These are phyloP conservation scores for Girardinus metallicus DNA, from an alignment of 2,797 vertebrate genomes.

Conservation along the genomic window DNA sequence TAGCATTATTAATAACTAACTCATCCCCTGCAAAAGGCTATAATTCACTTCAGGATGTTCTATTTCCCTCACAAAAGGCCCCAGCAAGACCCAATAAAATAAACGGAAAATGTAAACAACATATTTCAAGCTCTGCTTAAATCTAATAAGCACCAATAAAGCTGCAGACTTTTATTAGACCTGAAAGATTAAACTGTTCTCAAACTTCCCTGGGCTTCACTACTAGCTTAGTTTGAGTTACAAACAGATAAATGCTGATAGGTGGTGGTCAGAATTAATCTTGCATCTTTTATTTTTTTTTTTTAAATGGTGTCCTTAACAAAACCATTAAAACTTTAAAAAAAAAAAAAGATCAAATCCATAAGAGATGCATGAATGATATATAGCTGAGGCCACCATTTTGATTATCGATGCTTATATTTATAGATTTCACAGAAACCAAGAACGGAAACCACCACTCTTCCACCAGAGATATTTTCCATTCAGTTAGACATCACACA, in stretches of 20 bases:
- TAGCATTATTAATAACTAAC: slow-evolving; percentile 55
- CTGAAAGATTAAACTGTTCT: slow-evolving; percentile 23
- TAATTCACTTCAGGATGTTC: slow-evolving; percentile 70
- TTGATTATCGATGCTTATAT: not conserved
- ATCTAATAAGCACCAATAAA: slow-evolving; percentile 38
- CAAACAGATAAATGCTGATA: not conserved
- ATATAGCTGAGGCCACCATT: not conserved
- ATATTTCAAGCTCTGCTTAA: slow-evolving; percentile 49
- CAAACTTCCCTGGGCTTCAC: not conserved
- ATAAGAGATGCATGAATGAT: not conserved
- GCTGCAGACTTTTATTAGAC: slow-evolving; percentile 47
- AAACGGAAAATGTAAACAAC: slow-evolving; percentile 66
- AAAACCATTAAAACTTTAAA: not conserved
- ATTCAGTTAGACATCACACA: slow-evolving; percentile 32
- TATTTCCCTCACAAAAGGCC: slow-evolving; percentile 62
- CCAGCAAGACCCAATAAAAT: slow-evolving; percentile 56
- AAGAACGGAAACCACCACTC: slow-evolving; percentile 8
- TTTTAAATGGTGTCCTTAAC: not conserved
- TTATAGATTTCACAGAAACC: slow-evolving; percentile 14
- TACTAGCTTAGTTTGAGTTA: not conserved
- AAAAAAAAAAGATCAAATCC: not conserved
- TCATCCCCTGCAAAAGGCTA: slow-evolving; percentile 32
- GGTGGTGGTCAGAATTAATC: not conserved
- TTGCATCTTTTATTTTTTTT: not conserved
- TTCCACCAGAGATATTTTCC: slow-evolving; percentile 23